These are phyloP conservation scores for Calameuta pallipes DNA, from an alignment of 2,888 invertebrate genomes.

Conservation along the genomic window DNA sequence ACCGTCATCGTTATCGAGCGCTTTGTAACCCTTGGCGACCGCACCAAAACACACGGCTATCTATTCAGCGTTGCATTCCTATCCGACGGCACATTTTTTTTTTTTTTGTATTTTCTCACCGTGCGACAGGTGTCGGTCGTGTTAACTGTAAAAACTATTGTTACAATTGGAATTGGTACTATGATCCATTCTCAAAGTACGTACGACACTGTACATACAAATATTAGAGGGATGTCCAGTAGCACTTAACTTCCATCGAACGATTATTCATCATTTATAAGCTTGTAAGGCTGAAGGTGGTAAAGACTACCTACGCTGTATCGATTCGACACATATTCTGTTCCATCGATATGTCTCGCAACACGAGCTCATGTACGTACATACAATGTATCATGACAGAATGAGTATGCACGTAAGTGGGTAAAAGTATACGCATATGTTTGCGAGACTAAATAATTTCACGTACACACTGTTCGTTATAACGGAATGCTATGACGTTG, in stretches of 20 bases:
- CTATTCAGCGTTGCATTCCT: conserved; percentile 3
- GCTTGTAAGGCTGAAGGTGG: not conserved
- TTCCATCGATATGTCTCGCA: conserved; percentile 42
- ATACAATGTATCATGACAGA: not conserved
- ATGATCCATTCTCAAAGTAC: not conserved
- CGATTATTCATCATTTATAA: not conserved
- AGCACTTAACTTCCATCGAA: not conserved
- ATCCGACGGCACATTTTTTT: not conserved
- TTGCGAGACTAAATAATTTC: not conserved
- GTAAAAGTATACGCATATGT: not conserved
- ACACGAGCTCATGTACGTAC: not conserved
- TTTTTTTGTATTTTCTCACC: not conserved
- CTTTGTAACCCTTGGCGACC: conserved; percentile 8
- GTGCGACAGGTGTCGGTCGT: not conserved
- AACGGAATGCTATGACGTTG: not conserved
- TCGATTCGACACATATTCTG: conserved; percentile 61
- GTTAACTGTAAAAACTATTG: not conserved
- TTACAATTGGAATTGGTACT: not conserved
- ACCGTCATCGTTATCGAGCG: conserved; percentile 12
- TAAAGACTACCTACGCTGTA: conserved; percentile 25
- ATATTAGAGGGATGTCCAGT: not conserved
- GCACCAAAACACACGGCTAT: conserved; percentile 9
- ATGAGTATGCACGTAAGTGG: not conserved
- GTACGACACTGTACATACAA: not conserved
- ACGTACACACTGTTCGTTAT: not conserved